phyloP scores from a whole-genome alignment of 2,113 vertebrate genomes.

The Nerophis ophidion region DNA sequence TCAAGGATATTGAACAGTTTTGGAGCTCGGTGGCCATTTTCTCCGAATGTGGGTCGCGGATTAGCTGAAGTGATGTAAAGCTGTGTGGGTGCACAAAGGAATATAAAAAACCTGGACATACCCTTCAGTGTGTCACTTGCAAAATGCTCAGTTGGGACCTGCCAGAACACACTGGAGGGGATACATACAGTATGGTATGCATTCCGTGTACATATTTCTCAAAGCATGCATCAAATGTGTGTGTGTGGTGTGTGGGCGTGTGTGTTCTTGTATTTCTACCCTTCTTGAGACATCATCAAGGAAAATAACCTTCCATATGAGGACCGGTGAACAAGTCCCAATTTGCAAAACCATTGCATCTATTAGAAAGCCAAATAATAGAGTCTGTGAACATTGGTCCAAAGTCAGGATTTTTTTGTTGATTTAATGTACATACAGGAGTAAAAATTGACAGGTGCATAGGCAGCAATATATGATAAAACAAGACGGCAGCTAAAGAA shows the following conservation, averaged over 20 bases:
- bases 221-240: constrained; percentile 21
- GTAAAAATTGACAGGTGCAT: too few species aligned
- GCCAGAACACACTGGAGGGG: constrained; percentile 20
- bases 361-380: too few species aligned
- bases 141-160: constrained; percentile 28
- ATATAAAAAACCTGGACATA: constrained; percentile 53
- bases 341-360: too few species aligned
- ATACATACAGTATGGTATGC: constrained; percentile 50
- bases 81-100: constrained; percentile 42
- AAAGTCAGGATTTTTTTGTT: too few species aligned
- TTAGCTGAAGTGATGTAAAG: constrained; percentile 54
- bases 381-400: too few species aligned
- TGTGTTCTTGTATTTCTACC: too few species aligned
- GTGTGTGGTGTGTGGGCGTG: constrained; percentile 15
- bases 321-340: too few species aligned
- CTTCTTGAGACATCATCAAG: too few species aligned
- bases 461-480: too few species aligned
- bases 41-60: constrained; percentile 57
- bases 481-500: too few species aligned
- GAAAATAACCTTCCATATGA: too few species aligned
- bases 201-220: constrained; percentile 22
- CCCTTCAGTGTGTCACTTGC: constrained; percentile 29
- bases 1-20: constrained; percentile 62
- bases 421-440: too few species aligned
- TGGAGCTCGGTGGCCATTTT: constrained; percentile 54